Base-by-base conservation (phyloP, 2,797 vertebrate species). In the Streptopelia turtur region DNA sequence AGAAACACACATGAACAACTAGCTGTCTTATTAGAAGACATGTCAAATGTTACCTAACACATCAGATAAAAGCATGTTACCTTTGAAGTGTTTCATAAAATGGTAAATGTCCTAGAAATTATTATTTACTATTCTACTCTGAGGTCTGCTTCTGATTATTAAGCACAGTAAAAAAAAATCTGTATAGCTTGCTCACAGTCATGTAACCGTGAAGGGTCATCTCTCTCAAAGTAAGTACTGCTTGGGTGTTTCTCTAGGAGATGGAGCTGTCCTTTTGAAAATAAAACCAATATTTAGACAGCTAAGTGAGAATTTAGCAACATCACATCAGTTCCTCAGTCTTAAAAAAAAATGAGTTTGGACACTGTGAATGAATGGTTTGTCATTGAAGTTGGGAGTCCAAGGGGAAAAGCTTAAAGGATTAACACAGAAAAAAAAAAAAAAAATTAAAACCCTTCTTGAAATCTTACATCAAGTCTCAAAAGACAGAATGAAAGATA, bases 331-430 rank as follows among this genome's bases (percentile, higher is more conserved):
- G 16, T 56, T 39, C 20, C 11, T 83, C 6, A 28, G 66, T 89
- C 63, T 52, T 70, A 49, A 77, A 77, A 76, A 56, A 56, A n/a
- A 37, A 8, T 52, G 9, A 57, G 4, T 63, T 92, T 1, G 2
- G 59, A 43, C 25, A 33, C 12, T 70, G 39, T 53, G 57, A 80
- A 65, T 82, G 52, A 87, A 57, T 25, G 70, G 13, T 23, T 16
- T 93, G 70, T 68, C 64, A 89, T 28, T 95, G 92, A 92, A 90
- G 35, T 8, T 68, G 13, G 12, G 10, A 80, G 50, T 70, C 78
- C 49, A 85, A 94, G 82, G 57, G 56, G 81, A 85, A 87, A 83
- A 89, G 60, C 60, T 96, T 85, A 92, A 57, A 77, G 53, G 53
- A 95, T 94, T 95, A 94, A 63, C 39, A 66, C 3, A n/a, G 66